Conservation (phyloP, 2,113 vertebrate genomes). For the Stigmatopora nigra region DNA sequence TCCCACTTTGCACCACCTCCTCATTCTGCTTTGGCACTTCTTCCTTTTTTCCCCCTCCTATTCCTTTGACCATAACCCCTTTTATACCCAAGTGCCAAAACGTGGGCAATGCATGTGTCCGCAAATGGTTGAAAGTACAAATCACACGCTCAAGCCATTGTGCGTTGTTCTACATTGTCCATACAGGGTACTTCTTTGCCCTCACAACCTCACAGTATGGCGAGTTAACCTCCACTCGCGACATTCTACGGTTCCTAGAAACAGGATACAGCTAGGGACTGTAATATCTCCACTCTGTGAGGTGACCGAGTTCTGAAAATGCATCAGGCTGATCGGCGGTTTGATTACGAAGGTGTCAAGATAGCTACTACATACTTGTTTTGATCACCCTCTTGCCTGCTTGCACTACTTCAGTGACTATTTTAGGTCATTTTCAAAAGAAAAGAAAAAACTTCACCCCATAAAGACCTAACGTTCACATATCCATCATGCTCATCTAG, state of each 20-base stretch:
- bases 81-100: conserved; percentile 7
- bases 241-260: conserved; percentile 37
- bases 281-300: conserved; percentile 20
- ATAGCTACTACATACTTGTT: conserved; percentile 19
- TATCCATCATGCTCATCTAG: too few relatives aligned
- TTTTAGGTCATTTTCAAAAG: too few relatives aligned
- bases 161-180: conserved; percentile 11
- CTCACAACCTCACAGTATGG: background rate
- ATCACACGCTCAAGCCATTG: conserved; percentile 13
- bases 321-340: conserved; percentile 20
- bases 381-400: conserved; percentile 8
- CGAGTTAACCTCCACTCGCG: conserved; percentile 11
- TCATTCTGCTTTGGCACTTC: conserved; percentile 10
- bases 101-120: background rate
- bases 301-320: conserved; percentile 25
- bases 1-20: conserved; percentile 28
- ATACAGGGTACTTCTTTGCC: conserved; percentile 4
- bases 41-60: background rate
- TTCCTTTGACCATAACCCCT: conserved; percentile 4
- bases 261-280: conserved; percentile 35
- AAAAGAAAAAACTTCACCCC: too few relatives aligned
- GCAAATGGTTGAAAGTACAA: background rate
- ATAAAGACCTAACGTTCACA: too few relatives aligned
- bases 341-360: conserved; percentile 32
- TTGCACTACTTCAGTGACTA: conserved; percentile 3